Percentiles rank a stretch among this genome's conserved stretches.
These are phyloP conservation scores for Falco concolor DNA, from an alignment of 2,797 vertebrate species.

Conservation along the genomic window DNA sequence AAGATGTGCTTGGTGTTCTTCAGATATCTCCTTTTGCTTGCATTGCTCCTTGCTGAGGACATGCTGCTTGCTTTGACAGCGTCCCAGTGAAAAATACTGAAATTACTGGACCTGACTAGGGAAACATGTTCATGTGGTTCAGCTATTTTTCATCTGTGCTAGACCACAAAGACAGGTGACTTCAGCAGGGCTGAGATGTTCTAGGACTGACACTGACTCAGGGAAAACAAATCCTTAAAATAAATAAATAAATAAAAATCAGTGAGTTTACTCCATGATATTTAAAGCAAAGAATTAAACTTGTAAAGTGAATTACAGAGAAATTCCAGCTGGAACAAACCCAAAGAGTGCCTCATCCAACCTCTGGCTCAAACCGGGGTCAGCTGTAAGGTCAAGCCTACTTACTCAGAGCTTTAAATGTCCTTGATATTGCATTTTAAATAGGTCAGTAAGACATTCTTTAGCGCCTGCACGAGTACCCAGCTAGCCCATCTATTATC, in stretches of 20 bases:
- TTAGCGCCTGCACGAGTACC: not conserved
- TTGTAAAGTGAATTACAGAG: not conserved
- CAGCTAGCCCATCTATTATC: not conserved
- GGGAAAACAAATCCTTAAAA: not conserved
- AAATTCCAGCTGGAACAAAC: not conserved
- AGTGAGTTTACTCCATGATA: not conserved
- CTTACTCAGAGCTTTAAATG: not conserved
- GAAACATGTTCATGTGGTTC: not conserved
- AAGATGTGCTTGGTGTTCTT: not conserved
- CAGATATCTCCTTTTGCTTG: not conserved
- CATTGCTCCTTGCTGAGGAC: not conserved
- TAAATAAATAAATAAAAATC: not conserved
- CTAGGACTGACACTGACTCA: not conserved
- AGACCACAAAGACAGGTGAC: not conserved
- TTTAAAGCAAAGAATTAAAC: not conserved
- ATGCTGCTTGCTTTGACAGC: not conserved
- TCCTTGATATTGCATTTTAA: not conserved
- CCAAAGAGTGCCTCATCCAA: not conserved
- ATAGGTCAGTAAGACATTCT: not conserved
- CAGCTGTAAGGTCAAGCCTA: not conserved
- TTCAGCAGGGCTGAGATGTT: not conserved
- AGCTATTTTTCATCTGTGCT: not conserved
- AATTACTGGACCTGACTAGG: not conserved
- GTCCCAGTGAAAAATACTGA: not conserved
- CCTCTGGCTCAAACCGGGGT: not conserved